Evolutionary conservation across 2,888 invertebrate species (phyloP), one percentile per base, ranked within the genome.

Genomic region (Ctenicera cuprea): DNA sequence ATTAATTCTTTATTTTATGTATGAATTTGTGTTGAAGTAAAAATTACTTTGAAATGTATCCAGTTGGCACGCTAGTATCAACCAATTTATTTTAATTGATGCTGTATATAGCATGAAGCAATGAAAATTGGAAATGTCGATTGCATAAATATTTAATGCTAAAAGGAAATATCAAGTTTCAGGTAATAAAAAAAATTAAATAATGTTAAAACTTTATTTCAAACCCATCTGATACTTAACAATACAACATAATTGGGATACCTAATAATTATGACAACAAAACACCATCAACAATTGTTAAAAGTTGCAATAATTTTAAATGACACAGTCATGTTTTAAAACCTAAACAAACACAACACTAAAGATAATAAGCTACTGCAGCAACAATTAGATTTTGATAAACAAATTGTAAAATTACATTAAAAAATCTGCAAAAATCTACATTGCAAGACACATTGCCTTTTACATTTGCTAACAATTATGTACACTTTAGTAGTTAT

Each of bases 201-300:
- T 12, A 18, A 26, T 54, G 38, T 76, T 67, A 77, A 78, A 78
- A 48, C 73, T 79, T 76, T 79, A 79, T 81, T 81, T 82, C 80
- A 81, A 85, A 83, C 83, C 83, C 83, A 83, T 82, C 77, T 80
- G 82, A 82, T 82, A 83, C 82, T 82, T 81, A 83, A 83, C 81
- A 84, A 83, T 82, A 83, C 65, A 83, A 83, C 70, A 74, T 79
- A 83, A 83, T 82, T 84, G 81, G 79, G 81, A 84, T 83, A 83
- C 83, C 83, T 82, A 82, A 80, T 79, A 81, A 78, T 77, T 79
- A 79, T 80, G 79, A 77, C 74, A 78, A 82, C 80, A 81, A 82
- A 83, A 80, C 78, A 80, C 79, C 79, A 80, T 78, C 81, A 82
- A 82, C 80, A 81, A 77, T 80, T 70, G 2, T 70, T 70, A 61